Conservation (phyloP, 2,888 invertebrate species). For the Tryphoninae sp. region DNA sequence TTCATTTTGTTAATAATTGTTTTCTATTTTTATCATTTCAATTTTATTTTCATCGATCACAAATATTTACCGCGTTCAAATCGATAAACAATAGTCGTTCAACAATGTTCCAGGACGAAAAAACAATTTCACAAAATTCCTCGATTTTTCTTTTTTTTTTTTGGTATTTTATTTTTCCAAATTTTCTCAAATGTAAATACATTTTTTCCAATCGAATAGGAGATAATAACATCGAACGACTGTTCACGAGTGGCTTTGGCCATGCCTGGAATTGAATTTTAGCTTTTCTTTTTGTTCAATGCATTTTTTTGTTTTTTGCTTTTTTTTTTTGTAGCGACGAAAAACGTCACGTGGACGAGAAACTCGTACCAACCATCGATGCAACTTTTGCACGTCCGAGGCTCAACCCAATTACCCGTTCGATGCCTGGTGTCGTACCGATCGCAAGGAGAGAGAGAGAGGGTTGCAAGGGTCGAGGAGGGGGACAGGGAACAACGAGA, state of each 20-base stretch:
- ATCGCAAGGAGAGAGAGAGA: background rate
- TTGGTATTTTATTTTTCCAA: background rate
- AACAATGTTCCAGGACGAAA: too few relatives aligned
- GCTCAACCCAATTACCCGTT: constrained; percentile 53
- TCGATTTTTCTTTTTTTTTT: background rate
- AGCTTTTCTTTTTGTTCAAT: too few relatives aligned
- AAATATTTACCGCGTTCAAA: too few relatives aligned
- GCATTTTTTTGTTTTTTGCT: background rate
- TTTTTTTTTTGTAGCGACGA: constrained; percentile 25
- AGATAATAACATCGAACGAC: background rate
- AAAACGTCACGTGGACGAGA: background rate
- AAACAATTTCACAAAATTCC: background rate
- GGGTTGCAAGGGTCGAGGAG: too few relatives aligned
- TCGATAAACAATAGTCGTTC: too few relatives aligned
- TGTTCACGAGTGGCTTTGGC: too few relatives aligned
- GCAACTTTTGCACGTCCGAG: constrained; percentile 39
- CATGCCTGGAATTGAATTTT: too few relatives aligned
- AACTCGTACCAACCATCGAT: background rate
- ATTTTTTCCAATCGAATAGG: too few relatives aligned
- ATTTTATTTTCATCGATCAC: too few relatives aligned
- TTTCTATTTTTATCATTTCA: too few relatives aligned
- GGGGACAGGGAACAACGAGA: background rate
- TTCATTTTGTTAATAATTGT: too few relatives aligned
- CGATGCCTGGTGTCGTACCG: constrained; percentile 24
- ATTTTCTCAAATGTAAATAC: background rate